phyloP scores from a whole-genome alignment of 2,888 invertebrate species.

The Amphipyra tragopoginis region DNA sequence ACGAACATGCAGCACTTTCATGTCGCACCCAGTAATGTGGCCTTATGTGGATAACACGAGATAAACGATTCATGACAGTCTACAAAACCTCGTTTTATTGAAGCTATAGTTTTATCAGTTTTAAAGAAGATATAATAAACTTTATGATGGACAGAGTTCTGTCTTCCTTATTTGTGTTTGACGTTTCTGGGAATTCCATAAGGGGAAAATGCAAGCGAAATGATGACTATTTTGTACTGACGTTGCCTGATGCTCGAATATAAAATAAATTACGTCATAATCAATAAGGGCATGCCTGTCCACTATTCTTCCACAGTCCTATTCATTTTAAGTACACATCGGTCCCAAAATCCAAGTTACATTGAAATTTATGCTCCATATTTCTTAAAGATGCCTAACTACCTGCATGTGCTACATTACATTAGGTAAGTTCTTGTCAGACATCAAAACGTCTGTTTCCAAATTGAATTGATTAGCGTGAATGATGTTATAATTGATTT shows the following conservation, averaged over 20 bases:
- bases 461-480: neutral
- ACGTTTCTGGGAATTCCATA: slow-evolving; percentile 24
- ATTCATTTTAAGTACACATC: neutral
- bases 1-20: slow-evolving; percentile 46
- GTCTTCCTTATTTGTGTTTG: slow-evolving; percentile 7
- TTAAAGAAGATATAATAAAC: slow-evolving; percentile 16
- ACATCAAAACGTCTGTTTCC: neutral
- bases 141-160: slow-evolving; percentile 9
- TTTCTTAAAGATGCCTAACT: neutral
- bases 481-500: neutral
- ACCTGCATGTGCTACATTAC: neutral
- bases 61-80: slow-evolving; percentile 29
- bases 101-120: neutral
- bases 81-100: slow-evolving; percentile 3
- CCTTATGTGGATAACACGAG: slow-evolving; percentile 31
- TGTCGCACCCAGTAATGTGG: slow-evolving; percentile 38
- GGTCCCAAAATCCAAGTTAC: neutral
- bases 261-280: neutral
- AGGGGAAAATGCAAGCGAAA: neutral
- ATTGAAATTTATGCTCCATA: too few relatives aligned
- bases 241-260: neutral
- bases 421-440: neutral
- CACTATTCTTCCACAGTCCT: neutral
- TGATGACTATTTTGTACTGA: neutral
- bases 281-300: neutral